Conservation (phyloP, 53 echinoderm and acorn worm species). For the Apostichopus leukothele region DNA sequence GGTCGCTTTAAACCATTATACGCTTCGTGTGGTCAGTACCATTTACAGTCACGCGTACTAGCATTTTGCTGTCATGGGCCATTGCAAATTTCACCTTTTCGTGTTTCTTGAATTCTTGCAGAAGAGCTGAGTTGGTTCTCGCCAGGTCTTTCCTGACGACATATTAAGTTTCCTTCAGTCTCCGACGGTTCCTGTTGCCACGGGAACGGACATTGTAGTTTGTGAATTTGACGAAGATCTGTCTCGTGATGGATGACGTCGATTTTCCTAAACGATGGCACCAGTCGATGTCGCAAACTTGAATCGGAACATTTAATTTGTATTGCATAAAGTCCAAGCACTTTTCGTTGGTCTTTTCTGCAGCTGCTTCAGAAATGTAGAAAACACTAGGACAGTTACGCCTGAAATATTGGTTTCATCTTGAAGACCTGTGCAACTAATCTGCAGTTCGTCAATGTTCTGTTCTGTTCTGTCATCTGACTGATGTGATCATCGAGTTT, state of each 20-base stretch:
- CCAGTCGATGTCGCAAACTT: not conserved
- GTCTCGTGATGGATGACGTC: slow-evolving; percentile 6
- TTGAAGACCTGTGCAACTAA: not conserved
- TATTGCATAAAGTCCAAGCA: not conserved
- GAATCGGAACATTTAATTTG: not conserved
- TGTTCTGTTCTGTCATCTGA: not conserved
- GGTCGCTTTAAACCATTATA: too few species aligned
- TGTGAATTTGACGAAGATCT: not conserved
- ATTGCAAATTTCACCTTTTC: too few species aligned
- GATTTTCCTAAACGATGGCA: not conserved
- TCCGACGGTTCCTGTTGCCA: not conserved
- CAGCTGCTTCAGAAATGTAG: not conserved
- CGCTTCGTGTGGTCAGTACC: too few species aligned
- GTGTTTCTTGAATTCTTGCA: too few species aligned
- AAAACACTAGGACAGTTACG: not conserved
- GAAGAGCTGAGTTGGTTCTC: too few species aligned
- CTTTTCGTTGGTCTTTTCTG: not conserved
- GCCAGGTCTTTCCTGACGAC: too few species aligned
- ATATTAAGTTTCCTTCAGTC: too few species aligned
- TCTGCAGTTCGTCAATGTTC: slow-evolving; percentile 7
- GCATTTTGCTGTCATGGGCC: too few species aligned
- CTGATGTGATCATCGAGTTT: slow-evolving; percentile 11
- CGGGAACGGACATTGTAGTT: not conserved
- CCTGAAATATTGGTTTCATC: not conserved
- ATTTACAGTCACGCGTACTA: too few species aligned